These are phyloP conservation scores for Plestiodon gilberti DNA, from an alignment of 2,113 vertebrate genomes.

Conservation along the genomic window DNA sequence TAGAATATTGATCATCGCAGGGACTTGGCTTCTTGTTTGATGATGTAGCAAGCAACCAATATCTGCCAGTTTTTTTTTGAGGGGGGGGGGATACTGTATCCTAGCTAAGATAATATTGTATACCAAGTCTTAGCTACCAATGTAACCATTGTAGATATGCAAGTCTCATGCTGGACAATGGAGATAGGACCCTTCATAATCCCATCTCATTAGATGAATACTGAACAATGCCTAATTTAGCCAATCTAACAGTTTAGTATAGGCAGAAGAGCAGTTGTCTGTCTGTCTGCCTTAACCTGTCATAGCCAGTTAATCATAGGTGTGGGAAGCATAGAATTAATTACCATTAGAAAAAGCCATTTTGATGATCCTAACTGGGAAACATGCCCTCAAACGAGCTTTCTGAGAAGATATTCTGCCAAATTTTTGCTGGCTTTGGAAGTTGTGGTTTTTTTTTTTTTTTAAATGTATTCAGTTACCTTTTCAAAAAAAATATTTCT, in stretches of 20 bases:
- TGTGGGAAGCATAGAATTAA: background rate
- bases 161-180: background rate
- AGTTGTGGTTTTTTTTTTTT: background rate
- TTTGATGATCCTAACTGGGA: background rate
- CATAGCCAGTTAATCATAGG: background rate
- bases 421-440: background rate
- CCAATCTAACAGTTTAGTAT: background rate
- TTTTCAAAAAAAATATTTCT: background rate
- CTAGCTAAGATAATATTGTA: background rate
- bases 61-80: slow-evolving; percentile 26
- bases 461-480: too few relatives aligned
- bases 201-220: background rate
- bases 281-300: background rate
- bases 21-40: slow-evolving; percentile 24
- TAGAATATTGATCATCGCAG: slow-evolving; percentile 46
- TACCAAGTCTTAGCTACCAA: background rate
- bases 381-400: background rate
- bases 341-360: background rate
- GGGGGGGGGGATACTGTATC: background rate
- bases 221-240: background rate
- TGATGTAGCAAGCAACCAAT: background rate
- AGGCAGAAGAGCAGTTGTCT: background rate
- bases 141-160: background rate
- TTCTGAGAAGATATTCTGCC: background rate
- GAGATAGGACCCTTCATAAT: background rate